These are phyloP conservation scores for Stenodema calcarata DNA, from an alignment of 2,888 invertebrate species.

Conservation along the genomic window DNA sequence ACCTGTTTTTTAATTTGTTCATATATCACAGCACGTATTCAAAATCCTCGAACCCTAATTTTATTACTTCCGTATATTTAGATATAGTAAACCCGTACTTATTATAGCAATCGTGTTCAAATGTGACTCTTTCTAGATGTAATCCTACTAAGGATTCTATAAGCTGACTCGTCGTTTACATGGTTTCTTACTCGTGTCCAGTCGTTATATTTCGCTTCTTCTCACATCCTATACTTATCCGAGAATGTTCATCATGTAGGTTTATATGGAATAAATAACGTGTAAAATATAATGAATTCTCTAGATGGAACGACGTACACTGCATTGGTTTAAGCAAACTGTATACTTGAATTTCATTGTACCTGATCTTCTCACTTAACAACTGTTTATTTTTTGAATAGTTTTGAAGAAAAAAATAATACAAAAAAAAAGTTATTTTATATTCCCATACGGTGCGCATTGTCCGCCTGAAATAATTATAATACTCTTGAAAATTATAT, in stretches of 20 bases:
- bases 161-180: no score
- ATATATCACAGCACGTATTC: no score
- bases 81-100: background rate
- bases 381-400: constrained; percentile 31
- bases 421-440: constrained; percentile 26
- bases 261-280: background rate
- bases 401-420: constrained; percentile 9
- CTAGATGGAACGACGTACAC: background rate
- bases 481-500: constrained; percentile 26
- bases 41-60: background rate
- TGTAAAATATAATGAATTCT: background rate
- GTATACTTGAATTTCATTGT: constrained; percentile 53
- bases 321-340: constrained; percentile 21
- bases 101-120: background rate
- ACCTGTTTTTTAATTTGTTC: background rate
- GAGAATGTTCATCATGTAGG: background rate
- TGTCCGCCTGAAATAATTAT: constrained; percentile 10
- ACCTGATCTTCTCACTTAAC: constrained; percentile 49
- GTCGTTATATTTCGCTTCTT: background rate
- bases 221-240: background rate
- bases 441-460: constrained; percentile 29
- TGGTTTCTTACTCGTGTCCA: no score
- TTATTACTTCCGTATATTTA: background rate
- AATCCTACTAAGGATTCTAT: no score
- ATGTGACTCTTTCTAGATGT: no score